Percentiles rank a stretch among this genome's conserved stretches.
phyloP scores from a whole-genome alignment of 2,797 vertebrate species.

The Dendrocincla fuliginosa region DNA sequence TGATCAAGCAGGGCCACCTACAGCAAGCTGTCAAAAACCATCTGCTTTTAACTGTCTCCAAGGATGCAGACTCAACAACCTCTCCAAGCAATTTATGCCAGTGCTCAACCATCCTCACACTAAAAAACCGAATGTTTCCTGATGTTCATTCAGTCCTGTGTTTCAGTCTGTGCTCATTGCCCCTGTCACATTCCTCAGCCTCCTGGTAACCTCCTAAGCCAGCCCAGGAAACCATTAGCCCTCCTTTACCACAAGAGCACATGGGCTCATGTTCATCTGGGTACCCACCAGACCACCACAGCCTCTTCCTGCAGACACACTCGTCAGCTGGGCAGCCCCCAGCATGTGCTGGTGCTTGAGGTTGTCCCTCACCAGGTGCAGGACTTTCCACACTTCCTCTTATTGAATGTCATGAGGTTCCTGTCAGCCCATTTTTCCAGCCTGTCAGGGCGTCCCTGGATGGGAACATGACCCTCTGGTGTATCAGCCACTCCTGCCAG shows the following conservation, averaged over 20 bases:
- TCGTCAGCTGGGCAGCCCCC: background rate
- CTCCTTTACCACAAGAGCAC: background rate
- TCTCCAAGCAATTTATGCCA: background rate
- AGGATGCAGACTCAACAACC: background rate
- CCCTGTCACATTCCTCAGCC: background rate
- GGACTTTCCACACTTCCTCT: background rate
- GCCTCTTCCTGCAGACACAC: background rate
- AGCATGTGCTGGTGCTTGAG: background rate
- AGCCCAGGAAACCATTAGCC: background rate
- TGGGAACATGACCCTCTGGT: background rate
- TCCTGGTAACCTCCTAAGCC: background rate
- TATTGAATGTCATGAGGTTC: background rate
- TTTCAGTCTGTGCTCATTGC: background rate
- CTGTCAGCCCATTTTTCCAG: background rate
- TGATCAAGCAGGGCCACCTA: background rate
- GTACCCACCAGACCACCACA: background rate
- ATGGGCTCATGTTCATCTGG: fast-evolving
- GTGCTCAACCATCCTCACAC: background rate
- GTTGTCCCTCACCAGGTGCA: fast-evolving
- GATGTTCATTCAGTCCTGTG: fast-evolving
- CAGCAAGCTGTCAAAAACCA: background rate
- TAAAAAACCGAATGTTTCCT: background rate
- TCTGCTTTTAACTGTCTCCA: background rate
- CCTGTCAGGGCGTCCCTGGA: background rate
- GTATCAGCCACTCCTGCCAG: background rate